These are phyloP conservation scores for Rhagologus leucostigma DNA, from an alignment of 2,113 vertebrate species.

Conservation along the genomic window DNA sequence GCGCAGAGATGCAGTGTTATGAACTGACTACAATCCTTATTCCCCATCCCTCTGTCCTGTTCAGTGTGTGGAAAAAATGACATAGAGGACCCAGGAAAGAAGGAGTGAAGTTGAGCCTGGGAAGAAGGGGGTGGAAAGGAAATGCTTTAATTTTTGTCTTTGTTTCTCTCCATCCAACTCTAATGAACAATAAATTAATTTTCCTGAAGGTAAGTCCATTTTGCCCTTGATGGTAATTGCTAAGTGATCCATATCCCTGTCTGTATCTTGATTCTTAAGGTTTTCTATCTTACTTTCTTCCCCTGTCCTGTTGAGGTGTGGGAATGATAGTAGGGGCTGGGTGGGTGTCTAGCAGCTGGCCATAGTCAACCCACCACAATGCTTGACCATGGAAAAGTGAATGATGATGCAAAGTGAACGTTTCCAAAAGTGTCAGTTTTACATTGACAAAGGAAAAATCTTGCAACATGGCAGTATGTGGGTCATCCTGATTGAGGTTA, in stretches of 20 bases:
- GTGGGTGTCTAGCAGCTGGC: neutral
- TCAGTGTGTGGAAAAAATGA: neutral
- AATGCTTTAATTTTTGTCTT: neutral
- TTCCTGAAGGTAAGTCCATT: neutral
- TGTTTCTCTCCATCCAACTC: neutral
- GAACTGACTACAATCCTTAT: neutral
- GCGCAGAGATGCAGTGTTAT: rapidly evolving
- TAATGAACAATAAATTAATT: neutral
- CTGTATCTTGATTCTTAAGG: neutral
- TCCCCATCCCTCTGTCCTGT: neutral
- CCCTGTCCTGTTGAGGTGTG: neutral
- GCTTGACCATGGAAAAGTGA: neutral
- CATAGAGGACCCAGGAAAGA: neutral
- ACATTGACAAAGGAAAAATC: neutral
- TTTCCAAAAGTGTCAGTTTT: neutral
- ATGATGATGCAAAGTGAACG: neutral
- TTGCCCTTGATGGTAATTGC: neutral
- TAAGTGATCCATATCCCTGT: neutral
- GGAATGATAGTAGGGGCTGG: neutral
- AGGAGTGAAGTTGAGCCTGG: neutral
- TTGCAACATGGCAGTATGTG: neutral
- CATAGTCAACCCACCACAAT: neutral
- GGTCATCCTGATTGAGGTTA: neutral
- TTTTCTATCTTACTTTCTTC: neutral
- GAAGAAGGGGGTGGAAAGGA: rapidly evolving